phyloP scores from a whole-genome alignment of 2,113 vertebrate species.

The Phylloscopus trochiloides region DNA sequence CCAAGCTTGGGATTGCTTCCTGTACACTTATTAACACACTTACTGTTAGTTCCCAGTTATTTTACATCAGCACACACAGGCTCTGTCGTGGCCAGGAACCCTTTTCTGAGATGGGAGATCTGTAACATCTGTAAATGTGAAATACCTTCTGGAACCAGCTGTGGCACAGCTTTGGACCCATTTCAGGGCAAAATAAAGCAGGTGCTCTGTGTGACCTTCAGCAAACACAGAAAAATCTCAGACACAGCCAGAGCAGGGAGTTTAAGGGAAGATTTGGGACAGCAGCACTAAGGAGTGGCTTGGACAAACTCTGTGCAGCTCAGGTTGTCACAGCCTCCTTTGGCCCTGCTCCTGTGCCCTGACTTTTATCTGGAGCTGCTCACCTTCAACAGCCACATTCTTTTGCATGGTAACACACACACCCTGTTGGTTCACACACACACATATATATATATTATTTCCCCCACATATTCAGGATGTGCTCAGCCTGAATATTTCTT shows the following conservation, averaged over 20 bases:
- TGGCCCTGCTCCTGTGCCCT: not conserved
- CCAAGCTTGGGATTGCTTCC: not conserved
- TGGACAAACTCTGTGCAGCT: not conserved
- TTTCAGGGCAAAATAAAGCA: not conserved
- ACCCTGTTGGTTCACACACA: not conserved
- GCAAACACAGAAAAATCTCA: not conserved
- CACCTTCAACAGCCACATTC: not conserved
- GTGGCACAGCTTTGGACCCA: not conserved
- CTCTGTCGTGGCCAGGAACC: not conserved
- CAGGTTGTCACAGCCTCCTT: not conserved
- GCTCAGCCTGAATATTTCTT: not conserved
- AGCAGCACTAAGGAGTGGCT: not conserved
- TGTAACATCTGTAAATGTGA: not conserved
- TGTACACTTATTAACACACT: not conserved
- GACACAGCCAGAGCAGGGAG: not conserved
- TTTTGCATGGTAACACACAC: not conserved
- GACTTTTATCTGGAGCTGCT: not conserved
- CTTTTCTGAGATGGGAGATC: not conserved
- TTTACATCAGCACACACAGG: not conserved
- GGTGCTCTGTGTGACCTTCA: not conserved
- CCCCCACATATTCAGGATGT: not conserved
- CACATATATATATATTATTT: not conserved
- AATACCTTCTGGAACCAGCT: not conserved
- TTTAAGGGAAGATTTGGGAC: not conserved
- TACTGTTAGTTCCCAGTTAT: not conserved